A percentile compares a stretch with the other conserved stretches of the same genome.
phyloP scores from a whole-genome alignment of 2,113 vertebrate species.

The Gopherus flavomarginatus region DNA sequence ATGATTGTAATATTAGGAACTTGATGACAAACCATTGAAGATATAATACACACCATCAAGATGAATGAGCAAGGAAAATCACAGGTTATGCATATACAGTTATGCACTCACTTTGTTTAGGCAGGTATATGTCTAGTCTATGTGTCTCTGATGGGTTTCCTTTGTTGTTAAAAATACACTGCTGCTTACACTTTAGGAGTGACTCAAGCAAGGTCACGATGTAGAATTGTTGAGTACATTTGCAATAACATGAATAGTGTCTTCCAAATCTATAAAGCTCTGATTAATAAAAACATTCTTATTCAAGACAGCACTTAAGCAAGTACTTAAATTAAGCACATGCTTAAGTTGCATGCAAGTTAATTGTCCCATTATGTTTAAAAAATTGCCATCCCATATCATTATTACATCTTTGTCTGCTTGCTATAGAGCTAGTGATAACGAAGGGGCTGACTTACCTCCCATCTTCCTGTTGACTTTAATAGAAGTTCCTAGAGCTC shows the following conservation, averaged over 20 bases:
- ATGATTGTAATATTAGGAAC: background rate
- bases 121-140: background rate
- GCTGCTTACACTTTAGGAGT: background rate
- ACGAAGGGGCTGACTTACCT: background rate
- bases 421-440: background rate
- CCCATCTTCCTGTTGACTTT: background rate
- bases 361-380: background rate
- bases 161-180: background rate
- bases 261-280: background rate
- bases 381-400: background rate
- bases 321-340: background rate
- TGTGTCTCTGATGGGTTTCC: background rate
- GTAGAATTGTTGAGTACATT: background rate
- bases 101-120: background rate
- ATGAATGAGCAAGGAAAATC: background rate
- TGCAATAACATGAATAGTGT: background rate
- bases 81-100: background rate
- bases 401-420: background rate
- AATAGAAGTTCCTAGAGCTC: background rate
- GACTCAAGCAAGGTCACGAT: background rate
- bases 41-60: background rate
- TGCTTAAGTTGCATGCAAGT: background rate
- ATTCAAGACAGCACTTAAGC: background rate
- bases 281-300: background rate
- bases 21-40: background rate